phyloP scores from a whole-genome alignment of 2,113 vertebrate genomes.

The Lonchura striata region DNA sequence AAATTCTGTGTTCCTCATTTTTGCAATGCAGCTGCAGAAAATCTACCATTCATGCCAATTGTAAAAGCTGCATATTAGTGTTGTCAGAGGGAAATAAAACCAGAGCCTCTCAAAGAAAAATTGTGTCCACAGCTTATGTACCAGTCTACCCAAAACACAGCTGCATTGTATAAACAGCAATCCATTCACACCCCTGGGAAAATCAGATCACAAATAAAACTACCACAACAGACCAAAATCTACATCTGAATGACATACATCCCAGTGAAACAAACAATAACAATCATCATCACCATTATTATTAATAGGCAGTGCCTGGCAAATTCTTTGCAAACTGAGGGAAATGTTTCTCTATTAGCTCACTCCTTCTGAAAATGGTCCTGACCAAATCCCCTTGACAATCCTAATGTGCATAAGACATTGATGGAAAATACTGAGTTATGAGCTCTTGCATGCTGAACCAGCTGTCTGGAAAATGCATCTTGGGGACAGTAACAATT shows the following conservation, averaged over 20 bases:
- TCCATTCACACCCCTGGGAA: constrained; percentile 24
- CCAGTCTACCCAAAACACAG: constrained; percentile 44
- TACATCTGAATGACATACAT: background rate
- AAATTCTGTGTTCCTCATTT: background rate
- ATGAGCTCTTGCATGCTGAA: background rate
- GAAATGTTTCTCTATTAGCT: background rate
- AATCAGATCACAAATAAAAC: background rate
- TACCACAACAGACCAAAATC: constrained; percentile 23
- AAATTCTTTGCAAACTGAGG: background rate
- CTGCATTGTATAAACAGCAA: constrained; percentile 43
- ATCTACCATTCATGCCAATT: background rate
- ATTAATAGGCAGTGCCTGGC: background rate
- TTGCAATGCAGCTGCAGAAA: background rate
- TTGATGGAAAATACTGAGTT: constrained; percentile 10
- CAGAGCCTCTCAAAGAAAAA: background rate
- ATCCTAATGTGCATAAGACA: background rate
- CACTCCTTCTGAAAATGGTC: background rate
- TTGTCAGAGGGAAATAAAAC: background rate
- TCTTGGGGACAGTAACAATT: constrained; percentile 27
- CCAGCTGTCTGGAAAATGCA: constrained; percentile 34
- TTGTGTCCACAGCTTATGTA: background rate
- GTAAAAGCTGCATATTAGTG: background rate
- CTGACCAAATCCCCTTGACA: background rate
- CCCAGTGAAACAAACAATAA: constrained; percentile 19
- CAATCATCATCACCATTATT: background rate